Percentiles rank a stretch among this genome's conserved stretches.
These are phyloP conservation scores for Aleiodes sp. DNA, from an alignment of 1,140 invertebrate species.

Conservation along the genomic window DNA sequence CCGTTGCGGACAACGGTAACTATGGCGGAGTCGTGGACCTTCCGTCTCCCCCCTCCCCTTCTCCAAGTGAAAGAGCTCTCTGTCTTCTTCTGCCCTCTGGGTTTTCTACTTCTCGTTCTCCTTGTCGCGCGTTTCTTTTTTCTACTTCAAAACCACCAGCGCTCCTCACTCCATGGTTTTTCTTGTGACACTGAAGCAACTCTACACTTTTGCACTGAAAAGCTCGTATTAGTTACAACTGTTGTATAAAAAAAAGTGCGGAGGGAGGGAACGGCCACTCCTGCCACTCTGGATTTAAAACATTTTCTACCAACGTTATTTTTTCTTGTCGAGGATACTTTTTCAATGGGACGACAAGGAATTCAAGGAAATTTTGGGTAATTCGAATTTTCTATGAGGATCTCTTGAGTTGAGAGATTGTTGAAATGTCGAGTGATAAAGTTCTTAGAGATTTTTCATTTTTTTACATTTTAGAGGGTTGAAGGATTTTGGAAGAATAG, in stretches of 20 bases:
- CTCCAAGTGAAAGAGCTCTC: background rate
- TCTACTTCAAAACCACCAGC: background rate
- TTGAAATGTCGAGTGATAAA: too few relatives aligned
- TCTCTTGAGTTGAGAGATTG: too few relatives aligned
- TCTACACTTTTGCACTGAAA: background rate
- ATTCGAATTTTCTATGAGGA: too few relatives aligned
- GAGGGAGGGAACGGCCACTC: background rate
- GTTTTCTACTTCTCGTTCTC: background rate
- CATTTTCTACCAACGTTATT: background rate
- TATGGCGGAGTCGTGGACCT: background rate
- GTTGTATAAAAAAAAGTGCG: too few relatives aligned
- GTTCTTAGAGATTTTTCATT: too few relatives aligned
- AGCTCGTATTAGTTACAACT: background rate
- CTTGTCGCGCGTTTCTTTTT: background rate
- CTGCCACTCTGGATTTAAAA: background rate
- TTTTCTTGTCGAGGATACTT: too few relatives aligned
- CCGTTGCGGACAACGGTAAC: background rate
- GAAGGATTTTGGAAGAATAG: too few relatives aligned
- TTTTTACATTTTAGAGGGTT: too few relatives aligned
- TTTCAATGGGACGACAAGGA: too few relatives aligned
- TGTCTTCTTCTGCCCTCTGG: background rate
- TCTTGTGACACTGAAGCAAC: constrained; percentile 1
- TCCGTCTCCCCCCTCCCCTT: too few relatives aligned
- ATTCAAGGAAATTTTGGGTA: too few relatives aligned
- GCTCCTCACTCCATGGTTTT: background rate